phyloP scores from a whole-genome alignment of 2,797 vertebrate genomes.

The Enteromius anoplus region DNA sequence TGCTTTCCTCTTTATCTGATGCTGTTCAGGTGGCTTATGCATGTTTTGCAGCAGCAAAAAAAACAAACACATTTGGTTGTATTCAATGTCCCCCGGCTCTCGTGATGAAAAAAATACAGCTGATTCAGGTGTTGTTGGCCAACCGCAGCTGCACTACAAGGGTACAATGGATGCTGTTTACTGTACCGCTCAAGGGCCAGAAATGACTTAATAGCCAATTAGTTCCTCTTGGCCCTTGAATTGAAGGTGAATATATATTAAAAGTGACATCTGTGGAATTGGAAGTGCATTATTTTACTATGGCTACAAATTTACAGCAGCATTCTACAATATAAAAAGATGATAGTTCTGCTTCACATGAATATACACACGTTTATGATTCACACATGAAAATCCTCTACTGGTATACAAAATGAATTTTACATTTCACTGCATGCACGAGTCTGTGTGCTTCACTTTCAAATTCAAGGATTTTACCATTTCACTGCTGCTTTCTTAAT shows the following conservation, averaged over 20 bases:
- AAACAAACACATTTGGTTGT: constrained; percentile 3
- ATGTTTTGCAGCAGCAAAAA: not conserved
- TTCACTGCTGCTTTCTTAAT: not conserved
- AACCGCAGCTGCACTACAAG: not conserved
- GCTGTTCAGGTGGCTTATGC: not conserved
- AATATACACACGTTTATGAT: not conserved
- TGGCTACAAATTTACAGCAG: not conserved
- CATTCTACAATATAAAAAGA: not conserved
- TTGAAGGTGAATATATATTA: constrained; percentile 27
- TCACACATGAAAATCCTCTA: not conserved
- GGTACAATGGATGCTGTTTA: constrained; percentile 23
- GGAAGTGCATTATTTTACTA: too few species aligned
- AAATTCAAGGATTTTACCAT: constrained; percentile 1
- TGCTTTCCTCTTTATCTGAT: not conserved
- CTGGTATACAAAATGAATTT: not conserved
- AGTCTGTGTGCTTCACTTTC: not conserved
- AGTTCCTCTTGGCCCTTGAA: constrained; percentile 26
- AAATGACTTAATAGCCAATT: constrained; percentile 25
- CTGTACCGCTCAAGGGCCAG: constrained; percentile 3
- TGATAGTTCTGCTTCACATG: not conserved
- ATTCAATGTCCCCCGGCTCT: not conserved
- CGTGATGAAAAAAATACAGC: constrained; percentile 11
- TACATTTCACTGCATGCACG: not conserved
- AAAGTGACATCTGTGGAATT: not conserved
- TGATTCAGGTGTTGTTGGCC: constrained; percentile 7